phyloP scores from a whole-genome alignment of 2,797 vertebrate species.

The Trachops cirrhosus region DNA sequence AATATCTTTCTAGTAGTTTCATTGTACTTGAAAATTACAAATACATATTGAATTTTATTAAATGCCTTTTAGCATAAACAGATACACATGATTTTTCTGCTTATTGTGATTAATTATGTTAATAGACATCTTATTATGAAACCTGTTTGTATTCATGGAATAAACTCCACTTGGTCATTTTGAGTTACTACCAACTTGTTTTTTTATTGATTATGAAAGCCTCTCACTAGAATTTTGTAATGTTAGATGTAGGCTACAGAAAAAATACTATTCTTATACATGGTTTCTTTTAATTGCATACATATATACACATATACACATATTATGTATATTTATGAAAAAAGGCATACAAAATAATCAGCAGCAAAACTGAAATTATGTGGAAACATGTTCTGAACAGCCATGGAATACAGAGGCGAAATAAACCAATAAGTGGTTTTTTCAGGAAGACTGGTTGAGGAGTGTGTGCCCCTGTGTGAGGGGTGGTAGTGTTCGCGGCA shows the following conservation, averaged over 20 bases:
- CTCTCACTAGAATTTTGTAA: background rate
- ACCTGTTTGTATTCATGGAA: background rate
- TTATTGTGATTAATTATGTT: background rate
- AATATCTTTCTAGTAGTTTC: background rate
- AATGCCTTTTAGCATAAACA: background rate
- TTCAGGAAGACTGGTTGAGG: background rate
- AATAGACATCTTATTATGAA: background rate
- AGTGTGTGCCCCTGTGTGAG: background rate
- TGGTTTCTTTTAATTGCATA: background rate
- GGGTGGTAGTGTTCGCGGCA: too few species aligned
- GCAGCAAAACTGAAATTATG: background rate
- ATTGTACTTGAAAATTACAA: conserved; percentile 4
- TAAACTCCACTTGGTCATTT: conserved; percentile 6
- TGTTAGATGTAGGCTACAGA: background rate
- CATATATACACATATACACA: background rate
- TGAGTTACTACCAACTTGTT: background rate
- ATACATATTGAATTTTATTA: conserved; percentile 1
- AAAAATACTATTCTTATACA: background rate
- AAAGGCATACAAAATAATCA: background rate
- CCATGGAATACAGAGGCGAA: background rate
- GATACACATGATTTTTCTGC: background rate
- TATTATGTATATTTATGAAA: background rate
- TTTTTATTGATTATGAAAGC: background rate
- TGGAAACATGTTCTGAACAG: background rate
- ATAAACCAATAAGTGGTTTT: background rate